Percentiles rank a stretch among this genome's conserved stretches.
Conservation (phyloP, 2,113 vertebrate species). For the Nerophis lumbriciformis region DNA sequence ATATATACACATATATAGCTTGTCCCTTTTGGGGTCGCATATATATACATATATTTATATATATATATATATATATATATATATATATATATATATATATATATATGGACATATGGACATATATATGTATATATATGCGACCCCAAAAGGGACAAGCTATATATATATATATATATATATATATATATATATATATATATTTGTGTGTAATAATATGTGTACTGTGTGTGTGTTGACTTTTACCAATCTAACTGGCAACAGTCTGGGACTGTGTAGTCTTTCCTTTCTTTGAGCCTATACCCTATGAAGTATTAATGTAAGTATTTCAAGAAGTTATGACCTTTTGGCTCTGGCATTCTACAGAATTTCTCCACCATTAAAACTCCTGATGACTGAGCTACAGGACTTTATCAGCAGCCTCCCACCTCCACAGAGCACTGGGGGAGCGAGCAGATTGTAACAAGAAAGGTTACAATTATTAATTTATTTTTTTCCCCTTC, state of each 20-base stretch:
- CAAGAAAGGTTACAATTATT: conserved; percentile 65
- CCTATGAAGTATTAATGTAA: not conserved
- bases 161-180: too few species aligned
- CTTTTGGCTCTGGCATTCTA: conserved; percentile 12
- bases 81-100: too few species aligned
- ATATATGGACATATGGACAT: too few species aligned
- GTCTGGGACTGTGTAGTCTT: not conserved
- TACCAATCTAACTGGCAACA: not conserved
- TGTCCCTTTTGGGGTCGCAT: too few species aligned
- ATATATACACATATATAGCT: too few species aligned
- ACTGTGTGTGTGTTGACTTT: too few species aligned
- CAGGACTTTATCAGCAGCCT: not conserved
- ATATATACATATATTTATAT: too few species aligned
- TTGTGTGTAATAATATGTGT: too few species aligned
- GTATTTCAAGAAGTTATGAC: not conserved
- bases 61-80: too few species aligned
- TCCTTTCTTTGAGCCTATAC: not conserved
- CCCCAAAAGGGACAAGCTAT: too few species aligned
- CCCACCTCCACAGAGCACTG: not conserved
- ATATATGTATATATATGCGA: too few species aligned
- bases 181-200: not conserved
- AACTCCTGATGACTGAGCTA: conserved; percentile 18
- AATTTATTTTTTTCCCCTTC: conserved; percentile 43
- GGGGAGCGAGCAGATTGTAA: conserved; percentile 21
- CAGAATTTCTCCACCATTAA: conserved; percentile 9